These are phyloP conservation scores for Sphecodes monilicornis DNA, from an alignment of 2,888 invertebrate species.

Conservation along the genomic window DNA sequence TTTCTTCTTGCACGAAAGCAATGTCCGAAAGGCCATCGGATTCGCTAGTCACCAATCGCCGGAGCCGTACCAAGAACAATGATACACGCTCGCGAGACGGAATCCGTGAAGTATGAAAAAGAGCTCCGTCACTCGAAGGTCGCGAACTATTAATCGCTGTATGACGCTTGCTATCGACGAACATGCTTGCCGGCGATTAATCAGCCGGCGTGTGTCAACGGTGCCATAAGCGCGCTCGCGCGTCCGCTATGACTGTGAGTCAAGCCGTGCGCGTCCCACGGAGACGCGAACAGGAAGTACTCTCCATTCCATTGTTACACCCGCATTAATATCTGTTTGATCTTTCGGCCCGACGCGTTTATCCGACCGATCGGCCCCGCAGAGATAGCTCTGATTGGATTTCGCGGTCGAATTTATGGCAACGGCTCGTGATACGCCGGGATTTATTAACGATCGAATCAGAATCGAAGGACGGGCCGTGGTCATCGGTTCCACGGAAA, in stretches of 20 bases:
- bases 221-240: constrained; percentile 17
- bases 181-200: constrained; percentile 50
- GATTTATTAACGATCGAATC: constrained; percentile 9
- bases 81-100: not conserved
- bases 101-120: not conserved
- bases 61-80: not conserved
- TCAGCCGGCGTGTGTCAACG: constrained; percentile 58
- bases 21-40: not conserved
- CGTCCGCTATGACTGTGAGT: constrained; percentile 35
- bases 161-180: constrained; percentile 27
- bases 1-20: not conserved
- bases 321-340: constrained; percentile 26
- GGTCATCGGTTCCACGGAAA: not conserved
- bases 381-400: constrained; percentile 43
- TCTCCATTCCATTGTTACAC: constrained; percentile 31
- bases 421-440: constrained; percentile 5
- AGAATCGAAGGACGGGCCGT: not conserved
- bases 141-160: constrained; percentile 34
- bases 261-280: constrained; percentile 13
- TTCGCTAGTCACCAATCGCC: not conserved
- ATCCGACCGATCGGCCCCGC: constrained; percentile 18
- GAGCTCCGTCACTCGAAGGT: constrained; percentile 22
- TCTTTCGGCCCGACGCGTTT: constrained; percentile 23
- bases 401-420: constrained; percentile 29
- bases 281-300: constrained; percentile 41